Evolutionary conservation across 2,113 vertebrate genomes (phyloP).

Genomic region (Gymnobelideus leadbeateri): DNA sequence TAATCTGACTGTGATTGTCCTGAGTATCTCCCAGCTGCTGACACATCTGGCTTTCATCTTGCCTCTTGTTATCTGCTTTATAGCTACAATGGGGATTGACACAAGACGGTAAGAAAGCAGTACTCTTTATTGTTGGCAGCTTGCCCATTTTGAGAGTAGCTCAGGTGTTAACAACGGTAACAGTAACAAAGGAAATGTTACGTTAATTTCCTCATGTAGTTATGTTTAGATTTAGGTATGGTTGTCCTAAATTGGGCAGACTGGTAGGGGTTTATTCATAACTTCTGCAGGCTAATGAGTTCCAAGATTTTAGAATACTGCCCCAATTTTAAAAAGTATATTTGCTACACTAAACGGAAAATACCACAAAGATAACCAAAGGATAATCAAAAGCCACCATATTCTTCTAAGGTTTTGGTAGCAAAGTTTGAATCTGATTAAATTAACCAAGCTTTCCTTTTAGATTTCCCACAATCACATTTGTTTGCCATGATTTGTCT

Average conservation of each 20-base stretch:
- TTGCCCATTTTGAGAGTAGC: slow-evolving; percentile 3
- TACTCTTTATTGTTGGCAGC: neutral
- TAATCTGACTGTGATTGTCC: neutral
- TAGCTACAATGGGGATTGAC: neutral
- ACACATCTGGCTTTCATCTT: slow-evolving; percentile 6
- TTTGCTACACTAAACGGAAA: neutral
- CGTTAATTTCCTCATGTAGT: slow-evolving; percentile 23
- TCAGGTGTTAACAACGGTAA: neutral
- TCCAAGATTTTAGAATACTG: neutral
- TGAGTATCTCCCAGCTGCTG: neutral
- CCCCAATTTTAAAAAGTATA: neutral
- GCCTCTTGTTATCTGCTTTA: neutral
- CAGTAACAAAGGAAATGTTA: neutral
- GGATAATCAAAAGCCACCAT: neutral
- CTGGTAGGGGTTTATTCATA: slow-evolving; percentile 35
- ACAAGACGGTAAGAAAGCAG: neutral
- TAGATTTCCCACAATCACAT: slow-evolving; percentile 1
- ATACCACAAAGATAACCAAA: neutral
- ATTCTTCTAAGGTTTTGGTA: neutral
- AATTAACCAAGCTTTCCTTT: neutral
- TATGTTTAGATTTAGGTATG: slow-evolving; percentile 21
- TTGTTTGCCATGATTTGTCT: neutral
- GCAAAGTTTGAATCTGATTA: neutral
- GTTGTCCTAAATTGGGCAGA: neutral
- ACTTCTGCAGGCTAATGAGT: slow-evolving; percentile 1